Base-by-base conservation (phyloP, 2,113 vertebrate genomes). In the Butorides virescens region DNA sequence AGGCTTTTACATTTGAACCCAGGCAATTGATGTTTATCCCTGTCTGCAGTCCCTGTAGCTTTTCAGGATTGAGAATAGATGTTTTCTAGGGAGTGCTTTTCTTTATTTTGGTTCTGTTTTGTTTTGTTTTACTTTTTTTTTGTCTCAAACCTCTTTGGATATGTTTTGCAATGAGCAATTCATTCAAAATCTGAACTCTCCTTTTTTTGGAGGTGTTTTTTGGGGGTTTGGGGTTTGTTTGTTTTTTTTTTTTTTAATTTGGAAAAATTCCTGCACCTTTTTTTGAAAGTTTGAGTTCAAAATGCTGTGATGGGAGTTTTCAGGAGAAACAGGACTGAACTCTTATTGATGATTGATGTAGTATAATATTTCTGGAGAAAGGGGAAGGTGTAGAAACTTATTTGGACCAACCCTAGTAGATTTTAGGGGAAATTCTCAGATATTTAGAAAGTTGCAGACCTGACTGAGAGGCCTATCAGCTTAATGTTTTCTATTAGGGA, bases 1-100 rank as follows among this genome's bases (percentile, higher is more conserved):
- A 80, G 56, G 52, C 55, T 91, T 91, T 81, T 91, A 81, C 56
- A 66, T 89, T 85, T 92, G 14, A 62, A 91, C 39, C n/a, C 44
- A 15, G 8, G 39, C 59, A 90, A 83, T 9, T 86, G 66, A 73
- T 86, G 22, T 84, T 90, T 75, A 67, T 94, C 62, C 55, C 30
- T 73, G 20, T 65, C 32, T 85, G 62, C 53, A 80, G 70, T 74
- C 76, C 15, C 18, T 59, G 34, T 62, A 50, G 61, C 11, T 86
- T 95, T 92, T 80, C 30, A 58, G 44, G 25, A 71, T 30, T 75
- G 55, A 89, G 53, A 92, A 63, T 37, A 86, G 21, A 36, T 80
- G 15, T 3, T 77, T 93, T 82, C 63, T 59, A 86, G 68, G 47
- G 68, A 84, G 58, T 27, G 19, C 11, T 65, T 65, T 73, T 74